Base-by-base conservation (phyloP, 2,113 vertebrate species). In the Nestor notabilis region DNA sequence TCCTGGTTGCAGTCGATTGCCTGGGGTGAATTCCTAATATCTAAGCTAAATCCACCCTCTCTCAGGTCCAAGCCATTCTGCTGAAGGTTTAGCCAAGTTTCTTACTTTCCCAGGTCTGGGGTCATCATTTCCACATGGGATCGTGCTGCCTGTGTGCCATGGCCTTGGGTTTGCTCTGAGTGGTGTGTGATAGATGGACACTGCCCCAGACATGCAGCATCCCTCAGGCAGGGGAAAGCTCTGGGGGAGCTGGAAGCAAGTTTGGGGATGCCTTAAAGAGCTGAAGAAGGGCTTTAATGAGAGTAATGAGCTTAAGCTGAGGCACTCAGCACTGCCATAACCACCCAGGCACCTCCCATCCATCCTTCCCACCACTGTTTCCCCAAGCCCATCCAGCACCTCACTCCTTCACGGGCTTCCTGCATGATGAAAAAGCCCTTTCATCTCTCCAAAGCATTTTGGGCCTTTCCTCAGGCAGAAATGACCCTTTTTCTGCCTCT, bases 291-390 rank as follows among this genome's bases (percentile, higher is more conserved):
- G 5, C 4, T 7, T n/a, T 46, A 39, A 6, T 6, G 16, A 12
- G 43, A 28, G 12, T 23, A 14, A 56, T 17, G 10, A 2, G 1
- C 19, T 11, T 35, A 7, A 2, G 3, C 13, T 66, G 55, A 64
- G 52, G 10, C 9, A 5, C 2, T 0, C 24, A 39, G 16, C 14
- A 2, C 17, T 1, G 0, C 56, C 12, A 1, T 4, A 41, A 49
- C 47, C 44, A 9, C 5, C 1, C 2, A 3, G 43, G 9, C 28
- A 5, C 29, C n/a, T 84, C 49, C 80, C 58, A 9, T 6, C 60
- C 83, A 13, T 23, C 71, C 44, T 72, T 49, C 29, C 53, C 63
- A 65, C 27, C 16, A 0, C 21, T 6, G 1, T 7, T 63, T 29
- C 41, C 44, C 66, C 29, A 43, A 61, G 0, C 5, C 41, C 9